Percentiles rank a stretch among this genome's conserved stretches.
These are phyloP conservation scores for Nasonia vitripennis DNA, from an alignment of 1,140 invertebrate genomes.

Conservation along the genomic window DNA sequence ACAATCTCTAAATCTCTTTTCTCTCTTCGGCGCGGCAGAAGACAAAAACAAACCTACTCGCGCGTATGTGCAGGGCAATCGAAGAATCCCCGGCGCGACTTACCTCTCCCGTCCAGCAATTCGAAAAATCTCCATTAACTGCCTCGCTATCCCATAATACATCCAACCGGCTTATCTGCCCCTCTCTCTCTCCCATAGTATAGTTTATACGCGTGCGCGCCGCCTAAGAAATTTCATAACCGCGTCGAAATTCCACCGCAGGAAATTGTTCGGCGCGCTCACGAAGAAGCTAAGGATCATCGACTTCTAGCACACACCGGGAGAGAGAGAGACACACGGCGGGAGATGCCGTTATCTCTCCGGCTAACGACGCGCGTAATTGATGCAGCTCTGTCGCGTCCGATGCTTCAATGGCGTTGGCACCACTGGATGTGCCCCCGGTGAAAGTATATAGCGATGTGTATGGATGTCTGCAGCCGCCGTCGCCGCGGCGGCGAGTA, in stretches of 20 bases:
- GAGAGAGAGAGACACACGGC: neutral
- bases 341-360: constrained; percentile 31
- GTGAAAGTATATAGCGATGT: constrained; percentile 35
- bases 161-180: neutral
- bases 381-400: constrained; percentile 39
- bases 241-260: constrained; percentile 44
- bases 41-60: too few species aligned
- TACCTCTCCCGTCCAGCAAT: neutral
- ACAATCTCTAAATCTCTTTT: neutral
- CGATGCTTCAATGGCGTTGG: neutral
- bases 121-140: constrained; percentile 46
- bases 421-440: constrained; percentile 9
- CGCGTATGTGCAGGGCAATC: too few species aligned
- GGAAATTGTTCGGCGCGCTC: constrained; percentile 32
- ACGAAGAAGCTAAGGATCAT: constrained; percentile 38
- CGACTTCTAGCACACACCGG: constrained; percentile 25
- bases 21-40: too few species aligned
- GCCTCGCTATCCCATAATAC: neutral
- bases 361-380: constrained; percentile 46
- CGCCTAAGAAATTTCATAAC: constrained; percentile 45
- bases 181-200: too few species aligned
- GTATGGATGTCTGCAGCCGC: neutral
- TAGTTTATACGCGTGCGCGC: neutral
- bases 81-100: neutral
- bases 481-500: neutral